phyloP scores from a whole-genome alignment of 2,888 invertebrate species.

The Oconnorella tubifera region DNA sequence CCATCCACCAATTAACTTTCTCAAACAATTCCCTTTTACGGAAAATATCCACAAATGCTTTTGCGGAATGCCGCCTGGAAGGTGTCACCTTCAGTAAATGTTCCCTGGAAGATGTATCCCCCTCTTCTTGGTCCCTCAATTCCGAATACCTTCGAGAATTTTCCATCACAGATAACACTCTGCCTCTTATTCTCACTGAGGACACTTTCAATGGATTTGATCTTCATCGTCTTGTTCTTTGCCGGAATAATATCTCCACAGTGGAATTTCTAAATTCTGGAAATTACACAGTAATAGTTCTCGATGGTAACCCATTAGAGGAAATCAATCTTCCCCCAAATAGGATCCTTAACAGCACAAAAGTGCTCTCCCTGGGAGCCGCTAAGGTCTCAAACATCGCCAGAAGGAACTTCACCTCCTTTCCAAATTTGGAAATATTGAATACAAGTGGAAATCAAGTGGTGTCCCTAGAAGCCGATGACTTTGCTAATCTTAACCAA shows the following conservation, averaged over 20 bases:
- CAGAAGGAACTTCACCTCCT: constrained; percentile 15
- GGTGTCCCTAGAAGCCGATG: constrained; percentile 22
- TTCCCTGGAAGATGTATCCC: constrained; percentile 17
- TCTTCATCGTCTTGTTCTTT: constrained; percentile 23
- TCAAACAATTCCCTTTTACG: constrained; percentile 30
- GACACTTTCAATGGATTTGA: constrained; percentile 28
- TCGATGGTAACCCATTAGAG: constrained; percentile 33
- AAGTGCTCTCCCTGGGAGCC: constrained; percentile 23
- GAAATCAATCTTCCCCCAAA: constrained; percentile 15
- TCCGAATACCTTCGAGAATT: constrained; percentile 25
- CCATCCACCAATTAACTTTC: constrained; percentile 27
- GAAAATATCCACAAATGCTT: constrained; percentile 25
- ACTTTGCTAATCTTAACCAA: constrained; percentile 18
- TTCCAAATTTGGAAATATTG: constrained; percentile 27
- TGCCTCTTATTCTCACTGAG: constrained; percentile 25
- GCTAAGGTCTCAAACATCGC: constrained; percentile 23
- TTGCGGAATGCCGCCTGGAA: constrained; percentile 24
- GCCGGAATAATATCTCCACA: constrained; percentile 27
- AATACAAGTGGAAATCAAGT: constrained; percentile 31
- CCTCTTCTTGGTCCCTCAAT: constrained; percentile 20
- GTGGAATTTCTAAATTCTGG: constrained; percentile 27
- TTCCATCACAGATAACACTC: constrained; percentile 30
- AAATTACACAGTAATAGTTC: constrained; percentile 21
- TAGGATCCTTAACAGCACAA: constrained; percentile 12
- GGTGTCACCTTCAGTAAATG: constrained; percentile 26